Percentiles rank a stretch among this genome's conserved stretches.
These are phyloP conservation scores for Leucosticte australis DNA, from an alignment of 2,113 vertebrate genomes.

Conservation along the genomic window DNA sequence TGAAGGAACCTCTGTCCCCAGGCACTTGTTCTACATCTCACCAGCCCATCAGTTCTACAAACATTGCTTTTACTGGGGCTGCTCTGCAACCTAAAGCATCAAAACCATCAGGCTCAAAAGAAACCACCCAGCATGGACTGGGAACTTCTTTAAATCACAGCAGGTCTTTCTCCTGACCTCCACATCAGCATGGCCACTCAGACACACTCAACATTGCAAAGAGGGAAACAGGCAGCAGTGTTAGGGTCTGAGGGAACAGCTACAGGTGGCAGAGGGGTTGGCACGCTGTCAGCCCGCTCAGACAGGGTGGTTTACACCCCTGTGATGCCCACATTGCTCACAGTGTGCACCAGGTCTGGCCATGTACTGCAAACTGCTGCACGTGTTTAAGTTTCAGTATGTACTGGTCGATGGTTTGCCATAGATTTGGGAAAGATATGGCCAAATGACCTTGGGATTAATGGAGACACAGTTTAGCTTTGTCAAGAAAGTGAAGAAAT, in stretches of 20 bases:
- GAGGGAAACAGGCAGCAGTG: background rate
- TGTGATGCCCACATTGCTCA: too few species aligned
- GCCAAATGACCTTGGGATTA: background rate
- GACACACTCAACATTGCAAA: background rate
- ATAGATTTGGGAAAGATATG: background rate
- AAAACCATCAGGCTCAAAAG: background rate
- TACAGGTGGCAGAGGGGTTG: background rate
- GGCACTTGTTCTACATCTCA: background rate
- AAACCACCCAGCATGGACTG: background rate
- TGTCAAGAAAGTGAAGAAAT: background rate
- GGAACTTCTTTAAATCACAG: background rate
- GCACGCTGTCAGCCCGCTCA: background rate
- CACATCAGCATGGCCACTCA: background rate
- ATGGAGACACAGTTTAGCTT: background rate
- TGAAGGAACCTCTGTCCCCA: background rate
- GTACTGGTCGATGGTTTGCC: background rate
- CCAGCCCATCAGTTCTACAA: background rate
- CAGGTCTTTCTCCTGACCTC: background rate
- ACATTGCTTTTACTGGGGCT: background rate
- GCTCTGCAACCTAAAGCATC: background rate
- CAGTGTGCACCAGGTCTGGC: background rate
- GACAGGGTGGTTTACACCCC: rapidly evolving
- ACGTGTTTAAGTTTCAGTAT: background rate
- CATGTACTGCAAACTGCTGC: background rate
- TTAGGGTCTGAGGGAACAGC: background rate